Evolutionary conservation across 1,140 invertebrate species (phyloP), one percentile per base, ranked within the genome.

Genomic region (Halyomorpha halys): DNA sequence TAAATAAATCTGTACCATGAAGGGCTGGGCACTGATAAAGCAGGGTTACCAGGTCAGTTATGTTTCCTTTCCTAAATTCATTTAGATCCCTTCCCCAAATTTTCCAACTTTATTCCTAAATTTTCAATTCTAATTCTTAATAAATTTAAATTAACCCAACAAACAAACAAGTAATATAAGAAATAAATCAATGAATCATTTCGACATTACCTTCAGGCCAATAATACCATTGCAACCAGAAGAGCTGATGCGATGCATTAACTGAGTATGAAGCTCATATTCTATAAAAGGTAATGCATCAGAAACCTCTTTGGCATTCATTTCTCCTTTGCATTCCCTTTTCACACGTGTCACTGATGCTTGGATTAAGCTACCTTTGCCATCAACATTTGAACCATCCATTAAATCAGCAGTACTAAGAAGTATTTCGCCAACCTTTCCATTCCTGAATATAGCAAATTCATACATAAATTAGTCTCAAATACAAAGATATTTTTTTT

Each of bases 201-300:
- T 39, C 13, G 67, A 27, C 44, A 44, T 71, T 70, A 86, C 81
- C 72, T 84, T 85, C 1, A 95, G 73, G 2, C 89, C 88, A 75
- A 94, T 94, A 19, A 94, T 79, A n/a, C 87, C 85, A 77, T 95
- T 96, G 90, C 95, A 93, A 16, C 91, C 94, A 72, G 91, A 91
- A 65, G 94, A 86, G 74, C 90, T 86, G 0, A 97, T 76, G 75
- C 96, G 97, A 71, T 93, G 94, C 2, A 96, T 80, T 14, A 97
- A 76, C 70, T 96, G 82, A 67, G 90, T 85, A 74, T 98, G 92
- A 27, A 98, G 76, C 74, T 98, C 95, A 75, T 97, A 97, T 75
- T 98, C 94, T 51, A 98, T 74, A 76, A 98, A 97, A 1, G 95
- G 95, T 49, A 98, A 76, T 63, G 87, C 84, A 75, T 92, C 90